A percentile compares a stretch with the other conserved stretches of the same genome.
Conservation (phyloP, 1,140 invertebrate genomes). For the Scaptomyza graminum region DNA sequence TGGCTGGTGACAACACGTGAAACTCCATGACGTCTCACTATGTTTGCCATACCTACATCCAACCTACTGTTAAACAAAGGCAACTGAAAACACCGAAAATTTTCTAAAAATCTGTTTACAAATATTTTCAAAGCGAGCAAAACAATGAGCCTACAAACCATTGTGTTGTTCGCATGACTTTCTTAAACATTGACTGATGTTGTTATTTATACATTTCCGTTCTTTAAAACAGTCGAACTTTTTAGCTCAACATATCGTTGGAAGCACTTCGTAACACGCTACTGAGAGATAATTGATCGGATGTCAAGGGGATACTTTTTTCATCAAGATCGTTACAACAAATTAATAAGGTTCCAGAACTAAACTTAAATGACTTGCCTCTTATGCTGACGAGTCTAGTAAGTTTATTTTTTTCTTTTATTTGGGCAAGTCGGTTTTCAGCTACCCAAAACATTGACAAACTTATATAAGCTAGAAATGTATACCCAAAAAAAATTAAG, state of each 20-base stretch:
- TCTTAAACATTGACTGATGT: conserved; percentile 28
- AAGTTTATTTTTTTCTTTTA: too few relatives aligned
- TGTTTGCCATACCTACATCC: conserved; percentile 58
- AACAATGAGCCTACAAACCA: conserved; percentile 61
- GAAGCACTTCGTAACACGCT: not conserved
- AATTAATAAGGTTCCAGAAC: too few relatives aligned
- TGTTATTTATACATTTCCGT: conserved; percentile 15
- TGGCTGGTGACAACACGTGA: conserved; percentile 83
- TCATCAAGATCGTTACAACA: not conserved
- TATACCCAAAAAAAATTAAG: too few relatives aligned
- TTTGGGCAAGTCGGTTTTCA: too few relatives aligned
- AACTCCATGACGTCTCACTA: conserved; percentile 81
- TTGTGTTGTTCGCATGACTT: conserved; percentile 67
- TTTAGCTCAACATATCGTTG: not conserved
- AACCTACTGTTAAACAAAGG: conserved; percentile 54
- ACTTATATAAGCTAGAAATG: too few relatives aligned
- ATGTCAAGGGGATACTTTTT: not conserved
- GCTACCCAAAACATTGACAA: too few relatives aligned
- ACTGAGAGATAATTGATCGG: not conserved
- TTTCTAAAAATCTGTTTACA: conserved; percentile 78
- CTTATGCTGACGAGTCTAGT: too few relatives aligned
- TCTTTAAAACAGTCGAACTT: conserved; percentile 3
- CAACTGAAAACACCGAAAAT: conserved; percentile 60
- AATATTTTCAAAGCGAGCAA: conserved; percentile 75
- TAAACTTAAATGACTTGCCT: too few relatives aligned